Evolutionary conservation across 2,113 vertebrate species (phyloP), one percentile per base, ranked within the genome.

Genomic region (Corythaeola cristata): DNA sequence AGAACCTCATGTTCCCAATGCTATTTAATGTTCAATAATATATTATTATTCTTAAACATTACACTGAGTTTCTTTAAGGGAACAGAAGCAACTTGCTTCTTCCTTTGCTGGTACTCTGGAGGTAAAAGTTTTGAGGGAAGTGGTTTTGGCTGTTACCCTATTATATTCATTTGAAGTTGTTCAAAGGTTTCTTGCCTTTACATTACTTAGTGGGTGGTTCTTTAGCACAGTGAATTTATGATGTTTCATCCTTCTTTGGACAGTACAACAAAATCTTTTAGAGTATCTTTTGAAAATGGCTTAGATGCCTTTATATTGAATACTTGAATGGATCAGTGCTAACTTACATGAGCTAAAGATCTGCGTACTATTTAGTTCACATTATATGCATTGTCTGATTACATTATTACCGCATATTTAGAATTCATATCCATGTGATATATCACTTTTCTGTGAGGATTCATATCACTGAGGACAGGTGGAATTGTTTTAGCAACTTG

Each of bases 61-160:
- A 28, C 20, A 41, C 11, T 3, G 3, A 41, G 6, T 58, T 20
- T 41, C 28, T 63, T 85, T 71, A 62, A 68, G 9, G 44, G 53
- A 67, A 63, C 13, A 71, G 3, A 64, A 64, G 7, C 8, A 64
- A 18, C 20, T 63, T 90, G 15, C 17, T 82, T 55, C 44, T 63
- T 79, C 26, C 9, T 49, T 83, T 82, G 11, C 20, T 75, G 33
- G 32, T 45, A 3, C 11, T 63, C 17, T 77, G n/a, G 14, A 59
- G 22, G 11, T 37, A 24, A 69, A 69, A 60, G 3, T 1, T 14
- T 69, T n/a, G 26, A 50, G 3, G 1, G 2, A 39, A 4, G 3
- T 62, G 22, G 6, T 44, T 92, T 87, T 66, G 18, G 11, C 52
- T 64, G 56, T 4, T 14, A 33, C 4, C 8, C 8, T 74, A 4